phyloP scores from a whole-genome alignment of 2,113 vertebrate species.

The Notechis scutatus region DNA sequence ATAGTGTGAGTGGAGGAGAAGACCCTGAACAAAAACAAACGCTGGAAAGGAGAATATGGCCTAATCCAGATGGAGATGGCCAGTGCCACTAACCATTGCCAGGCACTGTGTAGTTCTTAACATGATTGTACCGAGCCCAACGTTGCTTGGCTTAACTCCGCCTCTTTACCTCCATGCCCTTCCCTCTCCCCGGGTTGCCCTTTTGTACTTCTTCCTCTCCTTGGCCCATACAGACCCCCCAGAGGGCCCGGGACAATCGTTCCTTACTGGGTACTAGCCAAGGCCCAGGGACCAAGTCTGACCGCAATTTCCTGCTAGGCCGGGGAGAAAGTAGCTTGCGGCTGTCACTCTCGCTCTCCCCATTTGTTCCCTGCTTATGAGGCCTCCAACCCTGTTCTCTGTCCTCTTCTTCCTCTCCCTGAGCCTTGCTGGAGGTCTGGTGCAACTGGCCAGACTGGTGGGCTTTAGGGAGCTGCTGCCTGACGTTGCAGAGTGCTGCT shows the following conservation, averaged over 20 bases:
- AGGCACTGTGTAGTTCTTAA: slow-evolving; percentile 11
- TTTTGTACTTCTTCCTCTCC: slow-evolving; percentile 2
- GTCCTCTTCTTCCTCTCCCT: background rate
- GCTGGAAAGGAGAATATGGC: background rate
- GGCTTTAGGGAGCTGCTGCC: background rate
- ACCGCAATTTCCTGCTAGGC: background rate
- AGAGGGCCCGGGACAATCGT: slow-evolving; percentile 12
- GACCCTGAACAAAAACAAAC: background rate
- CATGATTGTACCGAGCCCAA: background rate
- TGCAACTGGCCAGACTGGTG: background rate
- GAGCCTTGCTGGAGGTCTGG: background rate
- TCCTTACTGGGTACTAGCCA: slow-evolving; percentile 30
- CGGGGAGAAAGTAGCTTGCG: background rate
- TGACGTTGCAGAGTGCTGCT: background rate
- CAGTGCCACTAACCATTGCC: slow-evolving; percentile 1
- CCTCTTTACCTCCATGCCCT: slow-evolving; percentile 13
- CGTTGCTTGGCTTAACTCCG: background rate
- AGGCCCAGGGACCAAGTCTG: background rate
- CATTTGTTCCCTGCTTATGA: background rate
- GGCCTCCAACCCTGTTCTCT: background rate
- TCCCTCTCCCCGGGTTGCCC: background rate
- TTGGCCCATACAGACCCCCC: slow-evolving; percentile 6
- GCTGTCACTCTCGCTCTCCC: background rate
- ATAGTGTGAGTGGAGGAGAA: slow-evolving; percentile 1
- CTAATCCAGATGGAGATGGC: slow-evolving; percentile 8